phyloP scores from a whole-genome alignment of 2,797 vertebrate genomes.

The Argyrosomus regius region DNA sequence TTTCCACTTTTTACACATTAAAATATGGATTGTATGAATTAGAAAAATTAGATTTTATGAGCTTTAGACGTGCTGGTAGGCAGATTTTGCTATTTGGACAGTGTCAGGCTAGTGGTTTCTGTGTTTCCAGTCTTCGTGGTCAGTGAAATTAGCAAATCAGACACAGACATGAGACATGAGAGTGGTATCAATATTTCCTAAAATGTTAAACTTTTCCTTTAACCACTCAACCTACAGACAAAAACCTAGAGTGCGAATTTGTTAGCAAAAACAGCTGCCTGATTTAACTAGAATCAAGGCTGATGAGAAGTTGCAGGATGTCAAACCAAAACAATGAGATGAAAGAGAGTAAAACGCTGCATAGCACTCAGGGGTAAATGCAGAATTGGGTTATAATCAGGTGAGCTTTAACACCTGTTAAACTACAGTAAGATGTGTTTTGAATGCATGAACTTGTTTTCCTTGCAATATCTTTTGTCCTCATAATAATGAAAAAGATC shows the following conservation, averaged over 20 bases:
- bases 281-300: neutral
- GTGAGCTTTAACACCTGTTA: neutral
- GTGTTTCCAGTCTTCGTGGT: neutral
- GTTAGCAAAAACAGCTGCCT: neutral
- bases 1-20: too few relatives aligned
- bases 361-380: too few relatives aligned
- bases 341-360: too few relatives aligned
- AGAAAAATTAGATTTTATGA: neutral
- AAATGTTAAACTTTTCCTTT: neutral
- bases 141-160: neutral
- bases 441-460: neutral
- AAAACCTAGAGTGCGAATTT: too few relatives aligned
- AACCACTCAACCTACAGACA: neutral
- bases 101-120: neutral
- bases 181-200: neutral
- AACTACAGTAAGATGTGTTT: too few relatives aligned
- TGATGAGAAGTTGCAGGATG: neutral
- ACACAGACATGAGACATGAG: too few relatives aligned
- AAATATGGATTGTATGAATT: too few relatives aligned
- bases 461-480: neutral
- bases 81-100: neutral
- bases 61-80: neutral
- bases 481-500: neutral
- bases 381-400: too few relatives aligned
- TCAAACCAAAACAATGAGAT: neutral